Evolutionary conservation across 1,140 invertebrate species (phyloP), one percentile per base, ranked within the genome.

Genomic region (Zelostemma sp.): DNA sequence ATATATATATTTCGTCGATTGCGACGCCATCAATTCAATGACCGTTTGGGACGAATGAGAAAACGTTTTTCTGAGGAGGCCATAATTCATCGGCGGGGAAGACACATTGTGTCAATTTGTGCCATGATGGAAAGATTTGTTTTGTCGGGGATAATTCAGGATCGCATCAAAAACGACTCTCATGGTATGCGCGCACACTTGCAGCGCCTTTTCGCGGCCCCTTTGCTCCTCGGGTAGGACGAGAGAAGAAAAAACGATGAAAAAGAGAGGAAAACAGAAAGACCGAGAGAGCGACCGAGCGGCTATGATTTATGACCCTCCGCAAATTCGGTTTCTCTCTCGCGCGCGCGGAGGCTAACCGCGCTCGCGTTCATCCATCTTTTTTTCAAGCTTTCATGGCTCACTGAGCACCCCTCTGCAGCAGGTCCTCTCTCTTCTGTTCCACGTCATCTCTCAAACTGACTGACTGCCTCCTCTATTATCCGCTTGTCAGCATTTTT

Each of bases 401-500:
- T 85, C 78, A 79, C 74, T 79, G 77, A 76, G 73, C 78, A 74
- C 53, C 61, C 68, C 59, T 61, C 64, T 62, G 61, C 65, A 60
- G 61, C n/a, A n/a, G n/a, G 58, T 71, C 73, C 72, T 4, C 21
- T 15, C 40, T 77, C 73, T 75, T 75, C 77, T 83, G 79, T 82
- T 84, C 77, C 75, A 78, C 77, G 73, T 80, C 83, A 85, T 83
- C 83, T 84, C 79, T 86, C 83, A 85, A 84, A 84, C 76, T 84
- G 82, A 84, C 83, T 83, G 82, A 85, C 83, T 85, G 81, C 81
- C 81, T 84, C 82, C 82, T 84, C 83, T 83, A 86, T 86, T 85
- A 85, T 83, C 82, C 82, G 84, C 81, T 84, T 85, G 84, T 85
- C 84, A 85, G 81, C 84, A 85, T 85, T 85, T 84, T 85, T 85